Evolutionary conservation across 2,113 vertebrate genomes (phyloP).

Genomic region (Xenus cinereus): DNA sequence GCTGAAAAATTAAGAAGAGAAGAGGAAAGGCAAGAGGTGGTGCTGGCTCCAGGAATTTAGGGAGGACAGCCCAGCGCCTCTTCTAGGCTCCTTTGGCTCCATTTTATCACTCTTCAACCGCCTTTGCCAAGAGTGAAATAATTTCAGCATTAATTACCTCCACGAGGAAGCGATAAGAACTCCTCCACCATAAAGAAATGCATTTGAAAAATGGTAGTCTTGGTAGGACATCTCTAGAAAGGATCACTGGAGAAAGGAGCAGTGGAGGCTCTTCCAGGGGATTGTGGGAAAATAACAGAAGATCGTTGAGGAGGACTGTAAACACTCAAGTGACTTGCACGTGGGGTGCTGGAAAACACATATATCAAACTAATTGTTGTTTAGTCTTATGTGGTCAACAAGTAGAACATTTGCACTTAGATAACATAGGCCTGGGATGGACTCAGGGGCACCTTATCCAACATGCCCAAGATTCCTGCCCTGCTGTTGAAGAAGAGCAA

Average conservation of each 20-base stretch:
- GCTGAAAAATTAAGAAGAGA: not conserved
- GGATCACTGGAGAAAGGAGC: accelerated
- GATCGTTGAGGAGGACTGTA: too few species aligned
- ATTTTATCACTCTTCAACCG: not conserved
- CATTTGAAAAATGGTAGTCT: not conserved
- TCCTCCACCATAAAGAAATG: not conserved
- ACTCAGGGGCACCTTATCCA: too few species aligned
- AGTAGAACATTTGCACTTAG: too few species aligned
- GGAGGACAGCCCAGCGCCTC: not conserved
- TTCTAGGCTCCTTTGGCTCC: not conserved
- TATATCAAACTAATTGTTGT: too few species aligned
- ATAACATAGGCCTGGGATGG: too few species aligned
- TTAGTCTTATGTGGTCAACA: too few species aligned
- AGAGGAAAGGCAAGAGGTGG: not conserved
- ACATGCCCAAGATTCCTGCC: too few species aligned
- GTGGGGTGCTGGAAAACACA: too few species aligned
- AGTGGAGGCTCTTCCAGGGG: not conserved
- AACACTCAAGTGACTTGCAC: too few species aligned
- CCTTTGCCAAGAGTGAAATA: not conserved
- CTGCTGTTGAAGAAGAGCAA: too few species aligned
- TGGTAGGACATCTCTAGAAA: not conserved
- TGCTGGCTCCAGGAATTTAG: not conserved
- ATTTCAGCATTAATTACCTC: not conserved
- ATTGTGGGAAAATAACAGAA: too few species aligned
- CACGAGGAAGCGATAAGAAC: not conserved